These are phyloP conservation scores for Alouatta palliata DNA, from an alignment of 2,113 vertebrate genomes.

Conservation along the genomic window DNA sequence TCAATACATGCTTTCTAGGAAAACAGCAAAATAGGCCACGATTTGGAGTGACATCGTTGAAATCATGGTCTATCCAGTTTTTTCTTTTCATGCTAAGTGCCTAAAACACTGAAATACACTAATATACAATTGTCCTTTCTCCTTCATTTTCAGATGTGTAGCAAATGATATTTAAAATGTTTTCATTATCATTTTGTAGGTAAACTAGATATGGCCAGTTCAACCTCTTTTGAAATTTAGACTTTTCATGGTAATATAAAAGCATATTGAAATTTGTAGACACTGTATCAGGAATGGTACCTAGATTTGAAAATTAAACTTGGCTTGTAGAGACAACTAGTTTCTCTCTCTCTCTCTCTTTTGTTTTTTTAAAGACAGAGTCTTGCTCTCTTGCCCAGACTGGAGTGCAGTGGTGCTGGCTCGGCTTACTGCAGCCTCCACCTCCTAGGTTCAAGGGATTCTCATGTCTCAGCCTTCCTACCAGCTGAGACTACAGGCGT, in stretches of 20 bases:
- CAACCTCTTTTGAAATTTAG: conserved; percentile 6
- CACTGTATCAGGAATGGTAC: background rate
- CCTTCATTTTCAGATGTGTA: conserved; percentile 18
- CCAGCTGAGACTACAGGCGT: no score
- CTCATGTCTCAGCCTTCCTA: no score
- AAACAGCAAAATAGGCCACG: background rate
- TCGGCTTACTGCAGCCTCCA: no score
- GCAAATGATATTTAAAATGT: conserved; percentile 22
- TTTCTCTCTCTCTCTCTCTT: background rate
- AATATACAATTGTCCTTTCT: background rate
- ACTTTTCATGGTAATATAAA: conserved; percentile 17
- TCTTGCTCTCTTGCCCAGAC: no score
- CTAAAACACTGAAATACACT: background rate
- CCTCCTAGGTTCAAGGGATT: no score
- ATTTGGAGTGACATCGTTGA: background rate
- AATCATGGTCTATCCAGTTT: background rate
- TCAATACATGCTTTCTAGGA: background rate
- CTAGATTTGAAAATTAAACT: conserved; percentile 40
- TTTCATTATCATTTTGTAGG: conserved; percentile 33
- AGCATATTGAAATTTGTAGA: background rate
- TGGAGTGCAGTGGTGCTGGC: no score
- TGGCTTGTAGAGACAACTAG: background rate
- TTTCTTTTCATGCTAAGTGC: background rate
- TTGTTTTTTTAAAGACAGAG: no score
- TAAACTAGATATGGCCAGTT: background rate